These are phyloP conservation scores for Myrmophylax atrothorax DNA, from an alignment of 2,113 vertebrate genomes.

Conservation along the genomic window DNA sequence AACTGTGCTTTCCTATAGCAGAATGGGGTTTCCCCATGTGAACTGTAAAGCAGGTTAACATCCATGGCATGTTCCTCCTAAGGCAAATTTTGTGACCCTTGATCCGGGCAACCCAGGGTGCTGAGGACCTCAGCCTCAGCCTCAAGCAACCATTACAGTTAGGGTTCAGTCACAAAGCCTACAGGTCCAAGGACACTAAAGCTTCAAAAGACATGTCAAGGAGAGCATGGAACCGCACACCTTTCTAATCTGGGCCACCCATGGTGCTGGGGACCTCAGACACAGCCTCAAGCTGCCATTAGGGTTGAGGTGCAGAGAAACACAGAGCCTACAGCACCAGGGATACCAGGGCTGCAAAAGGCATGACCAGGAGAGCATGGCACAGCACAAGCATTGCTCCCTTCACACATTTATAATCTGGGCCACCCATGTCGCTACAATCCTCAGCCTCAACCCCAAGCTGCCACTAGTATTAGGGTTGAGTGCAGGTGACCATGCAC, in stretches of 20 bases:
- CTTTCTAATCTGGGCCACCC: neutral
- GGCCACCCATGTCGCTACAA: neutral
- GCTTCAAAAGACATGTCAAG: neutral
- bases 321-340: neutral
- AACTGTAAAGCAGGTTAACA: neutral
- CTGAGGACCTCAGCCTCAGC: neutral
- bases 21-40: neutral
- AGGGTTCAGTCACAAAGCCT: neutral
- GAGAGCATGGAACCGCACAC: neutral
- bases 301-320: neutral
- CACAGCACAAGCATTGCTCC: neutral
- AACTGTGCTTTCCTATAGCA: neutral
- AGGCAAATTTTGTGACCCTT: neutral
- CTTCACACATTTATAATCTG: neutral
- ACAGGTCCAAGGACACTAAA: neutral
- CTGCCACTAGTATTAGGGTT: neutral
- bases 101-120: neutral
- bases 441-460: neutral
- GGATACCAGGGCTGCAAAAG: neutral
- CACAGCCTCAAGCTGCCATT: neutral
- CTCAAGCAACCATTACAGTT: neutral
- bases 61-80: neutral
- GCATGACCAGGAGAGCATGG: neutral
- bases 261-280: neutral
- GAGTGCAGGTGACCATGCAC: neutral